Conservation (phyloP, 2,113 vertebrate species). For the Nannospalax galili region DNA sequence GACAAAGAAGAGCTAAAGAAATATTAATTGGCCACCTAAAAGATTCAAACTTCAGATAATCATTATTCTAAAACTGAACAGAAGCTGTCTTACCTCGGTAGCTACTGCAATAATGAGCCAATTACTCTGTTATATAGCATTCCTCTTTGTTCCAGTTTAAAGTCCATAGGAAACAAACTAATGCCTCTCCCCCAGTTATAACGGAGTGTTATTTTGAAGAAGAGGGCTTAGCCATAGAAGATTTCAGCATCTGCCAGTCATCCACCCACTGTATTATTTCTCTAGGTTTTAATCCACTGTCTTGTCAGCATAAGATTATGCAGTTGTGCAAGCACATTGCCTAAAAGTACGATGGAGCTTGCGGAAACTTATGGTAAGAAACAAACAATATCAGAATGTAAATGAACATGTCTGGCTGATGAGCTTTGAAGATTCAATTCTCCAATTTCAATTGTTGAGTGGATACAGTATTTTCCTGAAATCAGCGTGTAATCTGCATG, state of each 20-base stretch:
- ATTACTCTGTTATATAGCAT: neutral
- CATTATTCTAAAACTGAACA: neutral
- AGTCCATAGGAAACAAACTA: neutral
- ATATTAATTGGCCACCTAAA: neutral
- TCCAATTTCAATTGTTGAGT: slow-evolving; percentile 66
- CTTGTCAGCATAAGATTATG: slow-evolving; percentile 67
- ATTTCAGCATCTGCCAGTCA: slow-evolving; percentile 14
- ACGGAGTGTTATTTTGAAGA: neutral
- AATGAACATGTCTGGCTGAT: slow-evolving; percentile 63
- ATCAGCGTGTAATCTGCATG: slow-evolving; percentile 53
- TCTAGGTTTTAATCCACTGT: slow-evolving; percentile 61
- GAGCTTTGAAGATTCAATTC: slow-evolving; percentile 45
- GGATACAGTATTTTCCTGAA: slow-evolving; percentile 66
- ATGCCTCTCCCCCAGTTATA: neutral
- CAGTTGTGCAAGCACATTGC: slow-evolving; percentile 13
- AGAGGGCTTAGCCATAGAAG: neutral
- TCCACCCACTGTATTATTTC: neutral
- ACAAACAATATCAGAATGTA: slow-evolving; percentile 47
- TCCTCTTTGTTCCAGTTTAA: slow-evolving; percentile 16
- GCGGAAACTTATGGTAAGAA: slow-evolving; percentile 3
- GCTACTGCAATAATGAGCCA: neutral
- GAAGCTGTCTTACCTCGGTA: neutral
- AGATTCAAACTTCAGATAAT: slow-evolving; percentile 39
- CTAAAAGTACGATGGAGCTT: slow-evolving; percentile 40
- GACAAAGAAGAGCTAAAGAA: slow-evolving; percentile 22